These are phyloP conservation scores for Linepithema humile DNA, from an alignment of 1,140 invertebrate species.

Conservation along the genomic window DNA sequence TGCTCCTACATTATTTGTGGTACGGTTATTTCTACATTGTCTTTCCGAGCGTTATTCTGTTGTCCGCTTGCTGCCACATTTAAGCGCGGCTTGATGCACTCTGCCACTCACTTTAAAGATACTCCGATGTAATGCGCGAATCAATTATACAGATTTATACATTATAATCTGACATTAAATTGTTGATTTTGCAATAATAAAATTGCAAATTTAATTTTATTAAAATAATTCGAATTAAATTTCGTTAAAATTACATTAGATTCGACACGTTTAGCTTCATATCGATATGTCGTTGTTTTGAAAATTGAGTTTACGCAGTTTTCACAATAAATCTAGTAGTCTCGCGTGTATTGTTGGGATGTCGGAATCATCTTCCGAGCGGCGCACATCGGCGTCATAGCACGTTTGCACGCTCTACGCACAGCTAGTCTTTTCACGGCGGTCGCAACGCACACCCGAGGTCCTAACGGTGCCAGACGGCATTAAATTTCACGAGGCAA, in stretches of 20 bases:
- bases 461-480: background rate
- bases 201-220: background rate
- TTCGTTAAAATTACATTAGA: background rate
- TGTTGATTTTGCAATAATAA: background rate
- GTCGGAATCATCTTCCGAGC: background rate
- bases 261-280: background rate
- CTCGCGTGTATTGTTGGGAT: background rate
- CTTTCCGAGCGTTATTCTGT: background rate
- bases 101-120: background rate
- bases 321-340: background rate
- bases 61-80: background rate
- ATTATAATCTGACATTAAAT: background rate
- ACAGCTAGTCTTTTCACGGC: background rate
- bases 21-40: conserved; percentile 20
- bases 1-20: conserved; percentile 30
- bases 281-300: background rate
- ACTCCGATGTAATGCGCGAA: background rate
- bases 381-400: background rate
- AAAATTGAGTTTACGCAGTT: background rate
- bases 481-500: conserved; percentile 59
- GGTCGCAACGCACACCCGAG: background rate
- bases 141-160: background rate
- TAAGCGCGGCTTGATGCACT: background rate
- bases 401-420: background rate
- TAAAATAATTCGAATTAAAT: too few species aligned